Conservation (phyloP, 2,113 vertebrate species). For the Leucosticte australis region DNA sequence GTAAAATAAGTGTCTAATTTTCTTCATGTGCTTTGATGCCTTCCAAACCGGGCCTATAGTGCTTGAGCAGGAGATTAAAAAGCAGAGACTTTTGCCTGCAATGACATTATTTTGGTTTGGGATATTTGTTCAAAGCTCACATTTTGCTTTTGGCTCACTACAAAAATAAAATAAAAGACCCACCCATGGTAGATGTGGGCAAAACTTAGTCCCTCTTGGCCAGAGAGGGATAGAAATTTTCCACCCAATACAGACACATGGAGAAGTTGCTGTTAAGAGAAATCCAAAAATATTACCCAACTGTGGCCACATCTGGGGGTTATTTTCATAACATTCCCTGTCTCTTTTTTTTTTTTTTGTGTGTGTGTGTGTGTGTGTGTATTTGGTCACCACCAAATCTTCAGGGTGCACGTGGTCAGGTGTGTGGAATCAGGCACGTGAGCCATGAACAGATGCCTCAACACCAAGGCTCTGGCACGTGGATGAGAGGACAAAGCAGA, state of each 20-base stretch:
- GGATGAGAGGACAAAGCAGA: not conserved
- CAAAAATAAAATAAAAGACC: slow-evolving; percentile 52
- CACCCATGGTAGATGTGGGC: slow-evolving; percentile 54
- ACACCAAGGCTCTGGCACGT: not conserved
- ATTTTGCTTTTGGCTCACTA: slow-evolving; percentile 39
- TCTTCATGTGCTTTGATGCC: not conserved
- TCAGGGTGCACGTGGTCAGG: not conserved
- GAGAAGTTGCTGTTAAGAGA: not conserved
- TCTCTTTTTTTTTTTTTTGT: not conserved
- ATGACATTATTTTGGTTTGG: slow-evolving; percentile 45
- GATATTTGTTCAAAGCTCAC: slow-evolving; percentile 39
- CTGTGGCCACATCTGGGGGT: not conserved
- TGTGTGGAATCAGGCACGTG: not conserved
- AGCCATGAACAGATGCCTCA: not conserved
- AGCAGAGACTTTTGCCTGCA: slow-evolving; percentile 1
- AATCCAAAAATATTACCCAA: slow-evolving; percentile 28
- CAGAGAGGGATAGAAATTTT: slow-evolving; percentile 50
- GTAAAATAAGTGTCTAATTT: slow-evolving; percentile 9
- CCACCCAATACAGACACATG: not conserved
- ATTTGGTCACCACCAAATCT: not conserved
- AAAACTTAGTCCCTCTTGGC: slow-evolving; percentile 38
- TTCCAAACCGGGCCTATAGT: not conserved
- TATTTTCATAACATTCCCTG: slow-evolving; percentile 23
- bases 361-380: not conserved
- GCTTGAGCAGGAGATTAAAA: slow-evolving; percentile 33